phyloP scores from a whole-genome alignment of 2,888 invertebrate species.

The Trichogramma dendrolimi region DNA sequence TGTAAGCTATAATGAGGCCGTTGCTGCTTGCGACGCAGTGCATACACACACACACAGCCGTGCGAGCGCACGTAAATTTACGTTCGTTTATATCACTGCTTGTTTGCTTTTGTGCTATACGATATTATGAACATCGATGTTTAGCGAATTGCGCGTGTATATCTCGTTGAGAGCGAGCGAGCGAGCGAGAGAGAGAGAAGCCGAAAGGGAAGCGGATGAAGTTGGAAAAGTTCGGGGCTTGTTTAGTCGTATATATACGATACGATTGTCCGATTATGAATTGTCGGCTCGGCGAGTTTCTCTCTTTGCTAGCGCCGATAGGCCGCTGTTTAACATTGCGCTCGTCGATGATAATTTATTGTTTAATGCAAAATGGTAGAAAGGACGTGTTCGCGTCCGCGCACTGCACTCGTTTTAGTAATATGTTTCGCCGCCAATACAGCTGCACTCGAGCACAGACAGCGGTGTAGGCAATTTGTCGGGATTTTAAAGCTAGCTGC shows the following conservation, averaged over 20 bases:
- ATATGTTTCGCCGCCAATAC: no score
- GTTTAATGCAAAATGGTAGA: slow-evolving; percentile 24
- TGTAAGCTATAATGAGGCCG: no score
- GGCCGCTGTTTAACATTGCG: slow-evolving; percentile 38
- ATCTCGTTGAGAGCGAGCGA: neutral
- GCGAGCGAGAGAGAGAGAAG: neutral
- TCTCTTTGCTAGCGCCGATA: neutral
- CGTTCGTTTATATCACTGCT: slow-evolving; percentile 9
- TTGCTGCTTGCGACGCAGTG: neutral
- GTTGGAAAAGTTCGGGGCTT: slow-evolving; percentile 9
- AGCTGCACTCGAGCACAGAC: no score
- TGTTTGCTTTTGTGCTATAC: neutral
- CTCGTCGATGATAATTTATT: slow-evolving; percentile 48
- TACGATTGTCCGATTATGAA: no score
- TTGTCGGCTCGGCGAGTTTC: slow-evolving; percentile 11
- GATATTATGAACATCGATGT: slow-evolving; percentile 7
- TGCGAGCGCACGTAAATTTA: neutral
- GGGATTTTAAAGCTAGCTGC: no score
- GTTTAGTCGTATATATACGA: slow-evolving; percentile 10
- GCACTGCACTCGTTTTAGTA: slow-evolving; percentile 20
- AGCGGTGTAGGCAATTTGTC: no score
- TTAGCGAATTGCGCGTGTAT: neutral
- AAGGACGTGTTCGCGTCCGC: slow-evolving; percentile 27
- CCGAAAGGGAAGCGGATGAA: neutral
- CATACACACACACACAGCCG: neutral